Conservation (phyloP, 64 coral and sea anemone genomes). For the Actinia equina region DNA sequence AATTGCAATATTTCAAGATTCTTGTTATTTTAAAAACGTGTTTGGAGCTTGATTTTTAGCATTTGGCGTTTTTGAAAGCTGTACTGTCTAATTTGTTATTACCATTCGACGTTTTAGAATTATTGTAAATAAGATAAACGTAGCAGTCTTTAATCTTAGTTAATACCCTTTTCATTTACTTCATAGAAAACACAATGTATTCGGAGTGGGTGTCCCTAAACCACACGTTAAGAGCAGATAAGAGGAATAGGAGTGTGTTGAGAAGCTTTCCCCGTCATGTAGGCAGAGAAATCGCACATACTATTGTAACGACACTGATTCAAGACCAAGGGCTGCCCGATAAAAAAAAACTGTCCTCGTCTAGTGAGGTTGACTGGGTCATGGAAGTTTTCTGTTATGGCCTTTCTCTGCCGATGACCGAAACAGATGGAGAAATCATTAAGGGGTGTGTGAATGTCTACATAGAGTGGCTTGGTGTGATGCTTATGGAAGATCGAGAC, state of each 20-base stretch:
- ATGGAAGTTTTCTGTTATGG: conserved; percentile 97
- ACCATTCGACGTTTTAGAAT: no score
- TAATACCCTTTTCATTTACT: background rate
- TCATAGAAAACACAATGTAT: conserved; percentile 60
- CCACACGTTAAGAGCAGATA: conserved; percentile 58
- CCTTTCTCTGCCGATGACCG: conserved; percentile 84
- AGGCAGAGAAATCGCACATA: conserved; percentile 71
- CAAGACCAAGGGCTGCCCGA: conserved; percentile 48
- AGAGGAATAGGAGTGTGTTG: conserved; percentile 75
- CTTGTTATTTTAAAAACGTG: background rate
- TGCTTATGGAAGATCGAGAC: conserved; percentile 48
- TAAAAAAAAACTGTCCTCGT: conserved; percentile 38
- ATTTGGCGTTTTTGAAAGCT: background rate
- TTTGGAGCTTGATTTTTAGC: background rate
- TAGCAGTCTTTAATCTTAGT: background rate
- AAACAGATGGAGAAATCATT: conserved; percentile 84
- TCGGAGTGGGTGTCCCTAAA: conserved; percentile 97
- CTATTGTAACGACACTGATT: conserved; percentile 66
- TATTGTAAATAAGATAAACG: background rate
- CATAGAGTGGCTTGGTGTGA: conserved; percentile 78
- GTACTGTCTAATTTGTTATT: background rate
- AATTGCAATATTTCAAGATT: no score
- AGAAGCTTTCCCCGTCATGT: conserved; percentile 64
- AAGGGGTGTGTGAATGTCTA: conserved; percentile 93
- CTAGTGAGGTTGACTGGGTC: conserved; percentile 79